Percentiles rank a stretch among this genome's conserved stretches.
These are phyloP conservation scores for Myiopsitta monachus DNA, from an alignment of 2,113 vertebrate species.

Conservation along the genomic window DNA sequence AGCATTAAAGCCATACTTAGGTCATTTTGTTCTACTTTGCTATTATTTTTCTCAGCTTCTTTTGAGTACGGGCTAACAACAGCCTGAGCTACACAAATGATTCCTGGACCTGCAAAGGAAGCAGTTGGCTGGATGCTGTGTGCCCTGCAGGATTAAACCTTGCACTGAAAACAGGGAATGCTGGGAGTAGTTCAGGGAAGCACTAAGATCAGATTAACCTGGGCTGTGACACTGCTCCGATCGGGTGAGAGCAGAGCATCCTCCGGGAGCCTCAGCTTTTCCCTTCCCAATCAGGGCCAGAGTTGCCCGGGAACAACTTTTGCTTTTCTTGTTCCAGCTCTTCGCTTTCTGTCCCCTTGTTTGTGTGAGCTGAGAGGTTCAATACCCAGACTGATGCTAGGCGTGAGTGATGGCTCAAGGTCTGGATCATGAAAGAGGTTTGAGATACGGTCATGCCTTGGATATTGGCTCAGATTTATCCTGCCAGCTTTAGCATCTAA, in stretches of 20 bases:
- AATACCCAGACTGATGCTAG: fast-evolving
- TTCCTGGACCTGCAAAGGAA: background rate
- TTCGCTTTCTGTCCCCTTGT: background rate
- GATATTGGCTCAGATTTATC: background rate
- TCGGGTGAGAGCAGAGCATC: fast-evolving
- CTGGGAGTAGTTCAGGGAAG: background rate
- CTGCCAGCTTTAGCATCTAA: background rate
- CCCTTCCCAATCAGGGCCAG: background rate
- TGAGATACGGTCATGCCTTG: fast-evolving
- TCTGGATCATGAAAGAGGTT: background rate
- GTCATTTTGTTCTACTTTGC: background rate
- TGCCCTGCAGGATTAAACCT: background rate
- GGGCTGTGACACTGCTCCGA: background rate
- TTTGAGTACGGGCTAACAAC: background rate
- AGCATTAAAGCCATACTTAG: background rate
- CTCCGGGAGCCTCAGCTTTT: background rate
- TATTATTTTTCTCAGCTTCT: background rate
- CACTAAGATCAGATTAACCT: background rate
- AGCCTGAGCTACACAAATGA: background rate
- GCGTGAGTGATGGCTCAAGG: background rate
- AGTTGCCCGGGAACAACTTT: background rate
- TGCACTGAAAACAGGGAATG: no score
- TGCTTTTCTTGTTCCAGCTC: background rate
- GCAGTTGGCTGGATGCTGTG: background rate
- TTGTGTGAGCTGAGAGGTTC: fast-evolving